Evolutionary conservation across 2,113 vertebrate species (phyloP).

Genomic region (Neolamprologus brichardi): DNA sequence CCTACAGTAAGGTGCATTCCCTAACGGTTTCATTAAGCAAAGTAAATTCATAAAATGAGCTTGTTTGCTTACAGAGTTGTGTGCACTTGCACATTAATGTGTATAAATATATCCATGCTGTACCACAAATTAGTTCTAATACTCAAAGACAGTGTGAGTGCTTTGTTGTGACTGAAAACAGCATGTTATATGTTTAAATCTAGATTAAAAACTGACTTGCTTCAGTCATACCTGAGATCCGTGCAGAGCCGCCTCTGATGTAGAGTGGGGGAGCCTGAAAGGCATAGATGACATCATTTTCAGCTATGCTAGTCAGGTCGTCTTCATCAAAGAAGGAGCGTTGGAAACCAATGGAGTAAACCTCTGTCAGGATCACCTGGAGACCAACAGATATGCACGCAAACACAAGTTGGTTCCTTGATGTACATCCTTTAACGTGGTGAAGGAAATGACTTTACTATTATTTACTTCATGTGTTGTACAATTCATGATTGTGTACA

Average conservation of each 20-base stretch:
- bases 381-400: not conserved
- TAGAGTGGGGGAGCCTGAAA: constrained; percentile 79
- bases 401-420: not conserved
- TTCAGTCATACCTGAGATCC: constrained; percentile 63
- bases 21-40: constrained; percentile 29
- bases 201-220: not conserved
- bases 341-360: constrained; percentile 83
- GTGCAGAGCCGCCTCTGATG: constrained; percentile 64
- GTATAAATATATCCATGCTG: not conserved
- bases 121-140: not conserved
- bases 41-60: not conserved
- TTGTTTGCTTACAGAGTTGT: constrained; percentile 17
- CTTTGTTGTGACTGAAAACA: not conserved
- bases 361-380: constrained; percentile 89
- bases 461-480: not conserved
- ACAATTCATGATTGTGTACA: not conserved
- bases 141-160: not conserved
- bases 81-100: not conserved
- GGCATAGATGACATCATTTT: constrained; percentile 83
- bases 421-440: not conserved
- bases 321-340: constrained; percentile 87
- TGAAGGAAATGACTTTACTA: not conserved
- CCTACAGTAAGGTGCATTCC: not conserved
- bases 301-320: constrained; percentile 77
- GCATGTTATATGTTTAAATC: not conserved